Evolutionary conservation across 2,888 invertebrate genomes (phyloP).

Genomic region (Leucoma salicis): DNA sequence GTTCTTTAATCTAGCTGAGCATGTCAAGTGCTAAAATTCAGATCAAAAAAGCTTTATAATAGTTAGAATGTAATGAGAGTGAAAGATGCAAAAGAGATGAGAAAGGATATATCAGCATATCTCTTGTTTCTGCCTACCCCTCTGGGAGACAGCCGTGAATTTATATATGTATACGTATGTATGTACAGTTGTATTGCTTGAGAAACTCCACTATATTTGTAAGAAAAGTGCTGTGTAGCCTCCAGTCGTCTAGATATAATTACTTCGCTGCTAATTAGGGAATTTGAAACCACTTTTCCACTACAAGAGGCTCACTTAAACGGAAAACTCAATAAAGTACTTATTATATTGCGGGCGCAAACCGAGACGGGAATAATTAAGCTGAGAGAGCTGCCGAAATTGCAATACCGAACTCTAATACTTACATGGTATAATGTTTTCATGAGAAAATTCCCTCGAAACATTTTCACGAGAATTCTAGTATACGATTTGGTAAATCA

Average conservation of each 20-base stretch:
- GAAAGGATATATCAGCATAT: constrained; percentile 14
- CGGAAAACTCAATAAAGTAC: not conserved
- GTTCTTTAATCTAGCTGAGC: too few relatives aligned
- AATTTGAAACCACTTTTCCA: not conserved
- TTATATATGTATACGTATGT: too few relatives aligned
- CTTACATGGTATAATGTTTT: not conserved
- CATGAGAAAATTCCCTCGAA: not conserved
- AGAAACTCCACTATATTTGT: too few relatives aligned
- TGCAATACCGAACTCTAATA: not conserved
- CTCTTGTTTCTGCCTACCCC: too few relatives aligned
- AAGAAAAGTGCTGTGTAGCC: too few relatives aligned
- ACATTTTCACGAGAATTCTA: too few relatives aligned
- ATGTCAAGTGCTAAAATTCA: too few relatives aligned
- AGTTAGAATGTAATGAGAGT: too few relatives aligned
- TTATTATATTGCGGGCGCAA: not conserved
- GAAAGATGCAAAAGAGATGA: too few relatives aligned
- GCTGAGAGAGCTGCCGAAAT: constrained; percentile 1
- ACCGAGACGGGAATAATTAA: constrained; percentile 4
- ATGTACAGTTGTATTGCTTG: too few relatives aligned
- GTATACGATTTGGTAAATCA: too few relatives aligned
- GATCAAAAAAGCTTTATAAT: too few relatives aligned
- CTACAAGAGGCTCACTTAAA: not conserved
- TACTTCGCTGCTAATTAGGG: not conserved
- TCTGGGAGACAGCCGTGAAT: not conserved
- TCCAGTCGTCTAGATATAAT: not conserved